Evolutionary conservation across 30 jellyfish, hydroid and myxozoan species (phyloP).

Genomic region (Haliclystus octoradiatus): DNA sequence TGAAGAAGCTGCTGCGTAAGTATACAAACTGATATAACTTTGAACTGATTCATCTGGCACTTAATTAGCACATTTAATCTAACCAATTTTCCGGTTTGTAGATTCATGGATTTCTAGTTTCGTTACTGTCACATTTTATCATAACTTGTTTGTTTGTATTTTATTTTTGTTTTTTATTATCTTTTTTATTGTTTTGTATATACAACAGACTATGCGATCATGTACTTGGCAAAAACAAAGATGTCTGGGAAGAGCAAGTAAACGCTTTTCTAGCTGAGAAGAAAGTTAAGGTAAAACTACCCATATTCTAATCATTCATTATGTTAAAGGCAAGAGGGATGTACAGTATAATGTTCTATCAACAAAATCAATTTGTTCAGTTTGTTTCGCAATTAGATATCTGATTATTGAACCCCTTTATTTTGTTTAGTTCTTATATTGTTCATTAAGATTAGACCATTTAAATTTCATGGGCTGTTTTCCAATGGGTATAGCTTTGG

Average conservation of each 20-base stretch:
- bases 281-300: slow-evolving; percentile 26
- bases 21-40: no score
- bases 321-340: neutral
- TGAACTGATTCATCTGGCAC: no score
- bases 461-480: no score
- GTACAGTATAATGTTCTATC: no score
- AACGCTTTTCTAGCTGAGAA: slow-evolving; percentile 62
- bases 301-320: neutral
- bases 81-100: neutral
- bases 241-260: slow-evolving; percentile 85
- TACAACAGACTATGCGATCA: slow-evolving; percentile 55
- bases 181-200: no score
- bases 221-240: slow-evolving; percentile 54
- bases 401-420: no score
- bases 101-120: neutral
- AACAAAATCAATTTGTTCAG: neutral
- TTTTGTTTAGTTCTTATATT: no score
- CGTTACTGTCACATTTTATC: neutral
- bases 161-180: no score
- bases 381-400: neutral
- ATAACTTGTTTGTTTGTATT: neutral
- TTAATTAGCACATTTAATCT: no score
- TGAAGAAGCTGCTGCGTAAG: slow-evolving; percentile 82
- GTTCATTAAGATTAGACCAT: no score
- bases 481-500: no score